Conservation (phyloP, 2,797 vertebrate genomes). For the Paramormyrops hopkinsi region DNA sequence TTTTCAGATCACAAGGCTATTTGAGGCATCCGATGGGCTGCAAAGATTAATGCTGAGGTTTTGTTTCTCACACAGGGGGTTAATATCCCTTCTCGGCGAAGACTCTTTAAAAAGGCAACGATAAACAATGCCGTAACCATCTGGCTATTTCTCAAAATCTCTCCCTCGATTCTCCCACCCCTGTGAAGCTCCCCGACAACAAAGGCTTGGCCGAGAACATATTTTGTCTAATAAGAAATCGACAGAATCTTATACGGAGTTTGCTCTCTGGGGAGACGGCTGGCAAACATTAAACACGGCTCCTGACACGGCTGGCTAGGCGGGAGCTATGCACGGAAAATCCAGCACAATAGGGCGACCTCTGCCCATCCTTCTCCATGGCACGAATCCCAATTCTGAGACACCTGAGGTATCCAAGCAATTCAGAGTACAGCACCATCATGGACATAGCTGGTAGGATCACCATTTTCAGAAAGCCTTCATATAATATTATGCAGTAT, state of each 20-base stretch:
- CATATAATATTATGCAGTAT: neutral
- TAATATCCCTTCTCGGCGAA: neutral
- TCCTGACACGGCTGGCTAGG: neutral
- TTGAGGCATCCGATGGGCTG: too few species aligned
- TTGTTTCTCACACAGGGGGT: neutral
- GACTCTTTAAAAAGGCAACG: neutral
- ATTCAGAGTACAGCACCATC: neutral
- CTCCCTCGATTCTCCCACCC: neutral
- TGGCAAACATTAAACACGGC: neutral
- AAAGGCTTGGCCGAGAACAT: neutral
- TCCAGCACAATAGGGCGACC: neutral
- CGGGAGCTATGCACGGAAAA: neutral
- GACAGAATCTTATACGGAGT: neutral
- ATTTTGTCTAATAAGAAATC: constrained; percentile 2
- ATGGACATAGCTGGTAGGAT: neutral
- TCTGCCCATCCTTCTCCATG: neutral
- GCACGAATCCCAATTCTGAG: neutral
- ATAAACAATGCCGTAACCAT: neutral
- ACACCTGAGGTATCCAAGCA: neutral
- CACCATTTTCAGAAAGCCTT: neutral
- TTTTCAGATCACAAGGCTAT: neutral
- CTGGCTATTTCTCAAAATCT: neutral
- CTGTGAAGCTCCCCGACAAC: neutral
- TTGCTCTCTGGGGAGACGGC: neutral
- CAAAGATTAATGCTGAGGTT: neutral